Conservation (phyloP, 2,113 vertebrate species). For the Nannospalax galili region DNA sequence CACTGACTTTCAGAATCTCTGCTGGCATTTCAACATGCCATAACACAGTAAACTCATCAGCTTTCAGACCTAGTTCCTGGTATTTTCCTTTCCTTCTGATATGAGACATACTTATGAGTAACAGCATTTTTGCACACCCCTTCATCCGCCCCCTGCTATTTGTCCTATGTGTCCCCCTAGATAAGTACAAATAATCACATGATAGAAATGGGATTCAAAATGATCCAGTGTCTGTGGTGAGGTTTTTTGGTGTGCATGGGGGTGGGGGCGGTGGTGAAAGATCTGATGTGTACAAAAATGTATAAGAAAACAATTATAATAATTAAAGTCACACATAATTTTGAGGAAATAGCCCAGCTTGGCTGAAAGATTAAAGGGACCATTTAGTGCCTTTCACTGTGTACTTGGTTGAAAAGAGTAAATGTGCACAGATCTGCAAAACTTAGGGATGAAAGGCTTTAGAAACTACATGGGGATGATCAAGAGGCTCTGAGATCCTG, state of each 20-base stretch:
- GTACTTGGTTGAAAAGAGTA: not conserved
- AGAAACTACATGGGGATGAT: not conserved
- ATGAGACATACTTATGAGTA: not conserved
- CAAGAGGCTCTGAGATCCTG: not conserved
- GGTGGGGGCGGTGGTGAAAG: not conserved
- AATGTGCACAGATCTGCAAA: not conserved
- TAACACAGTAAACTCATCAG: not conserved
- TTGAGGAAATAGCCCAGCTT: not conserved
- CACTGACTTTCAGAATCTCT: not conserved
- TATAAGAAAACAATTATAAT: constrained; percentile 11
- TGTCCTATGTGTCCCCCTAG: not conserved
- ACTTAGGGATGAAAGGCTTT: not conserved
- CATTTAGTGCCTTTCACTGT: not conserved
- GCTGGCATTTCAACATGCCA: not conserved
- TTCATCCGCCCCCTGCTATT: not conserved
- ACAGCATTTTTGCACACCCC: not conserved
- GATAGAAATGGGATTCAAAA: not conserved
- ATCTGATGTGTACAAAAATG: not conserved
- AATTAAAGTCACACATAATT: not conserved
- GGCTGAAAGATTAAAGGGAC: not conserved
- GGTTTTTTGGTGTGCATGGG: not conserved
- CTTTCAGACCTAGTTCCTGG: not conserved
- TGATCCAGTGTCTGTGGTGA: not conserved
- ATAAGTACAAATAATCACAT: not conserved
- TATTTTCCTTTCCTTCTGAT: not conserved